Base-by-base conservation (phyloP, 2,888 invertebrate genomes). In the Lobophora halterata region DNA sequence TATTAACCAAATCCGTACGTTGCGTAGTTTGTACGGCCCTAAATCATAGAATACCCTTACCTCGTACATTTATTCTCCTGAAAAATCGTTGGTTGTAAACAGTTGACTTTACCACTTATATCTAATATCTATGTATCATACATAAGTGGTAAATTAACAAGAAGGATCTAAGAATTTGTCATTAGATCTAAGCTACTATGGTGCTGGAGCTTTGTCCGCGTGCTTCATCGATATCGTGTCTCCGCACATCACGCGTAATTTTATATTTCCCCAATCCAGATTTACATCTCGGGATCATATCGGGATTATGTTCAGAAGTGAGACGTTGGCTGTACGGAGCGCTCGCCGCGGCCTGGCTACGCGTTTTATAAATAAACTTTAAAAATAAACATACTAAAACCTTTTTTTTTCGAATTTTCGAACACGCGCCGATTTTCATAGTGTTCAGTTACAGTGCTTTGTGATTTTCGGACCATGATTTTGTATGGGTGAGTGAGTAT, bases 401-500 rank as follows among this genome's bases (percentile, higher is more conserved):
- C n/a, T 24, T 18, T 28, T 52, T 46, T 41, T 46, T 35, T 39
- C 21, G 1, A 41, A 30, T 32, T 34, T 35, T 10, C 7, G 27
- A 37, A 29, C 34, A 34, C 35, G 36, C 39, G 34, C 37, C 25
- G 23, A 32, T 42, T 31, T 39, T 32, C 20, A 30, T 32, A 38
- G 34, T 41, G 41, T 33, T 5, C 18, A 28, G 35, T 42, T 45
- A 3, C 14, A 2, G 64, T 58, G 49, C 28, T 52, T 57, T 55
- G 36, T 46, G 43, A 3, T 60, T 59, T 57, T 52, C 61, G 65
- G 65, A 72, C 54, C 50, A 82, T 83, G 82, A 78, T 83, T 65
- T 77, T 83, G 61, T 69, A 71, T 60, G 56, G 82, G 82, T 83
- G 61, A 82, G 83, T 83, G 53, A 74, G 74, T 77, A 74, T 65